These are phyloP conservation scores for Anolis sagrei DNA, from an alignment of 2,113 vertebrate genomes.

Conservation along the genomic window DNA sequence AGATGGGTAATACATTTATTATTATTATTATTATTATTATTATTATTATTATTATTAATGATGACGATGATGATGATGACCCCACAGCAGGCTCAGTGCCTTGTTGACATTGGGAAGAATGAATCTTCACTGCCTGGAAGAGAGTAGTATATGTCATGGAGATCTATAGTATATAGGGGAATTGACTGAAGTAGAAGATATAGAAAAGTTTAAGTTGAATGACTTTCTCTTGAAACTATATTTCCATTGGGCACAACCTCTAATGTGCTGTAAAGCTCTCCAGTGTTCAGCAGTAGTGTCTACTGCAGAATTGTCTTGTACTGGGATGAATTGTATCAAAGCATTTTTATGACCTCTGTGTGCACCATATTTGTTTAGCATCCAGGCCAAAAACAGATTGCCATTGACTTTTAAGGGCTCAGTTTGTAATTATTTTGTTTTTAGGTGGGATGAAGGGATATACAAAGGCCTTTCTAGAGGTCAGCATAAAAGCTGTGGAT, in stretches of 20 bases:
- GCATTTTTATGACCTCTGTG: background rate
- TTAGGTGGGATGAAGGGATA: background rate
- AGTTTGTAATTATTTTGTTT: slow-evolving; percentile 1
- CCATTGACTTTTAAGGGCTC: background rate
- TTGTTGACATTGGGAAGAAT: no score
- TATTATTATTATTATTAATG: no score
- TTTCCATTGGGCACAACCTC: background rate
- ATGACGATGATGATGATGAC: no score
- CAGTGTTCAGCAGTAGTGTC: no score
- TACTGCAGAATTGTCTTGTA: background rate
- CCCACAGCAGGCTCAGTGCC: no score
- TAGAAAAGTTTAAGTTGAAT: background rate
- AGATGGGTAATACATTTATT: no score
- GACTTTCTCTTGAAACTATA: background rate
- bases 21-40: no score
- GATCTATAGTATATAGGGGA: no score
- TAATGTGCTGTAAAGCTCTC: background rate
- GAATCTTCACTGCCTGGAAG: no score
- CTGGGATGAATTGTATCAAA: background rate
- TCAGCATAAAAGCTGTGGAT: background rate
- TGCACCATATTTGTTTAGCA: background rate
- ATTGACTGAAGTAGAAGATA: no score
- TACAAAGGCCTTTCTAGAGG: background rate
- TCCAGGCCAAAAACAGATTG: background rate
- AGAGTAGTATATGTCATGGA: no score